phyloP scores from a whole-genome alignment of 2,888 invertebrate species.

The Pyrochroa serraticornis region DNA sequence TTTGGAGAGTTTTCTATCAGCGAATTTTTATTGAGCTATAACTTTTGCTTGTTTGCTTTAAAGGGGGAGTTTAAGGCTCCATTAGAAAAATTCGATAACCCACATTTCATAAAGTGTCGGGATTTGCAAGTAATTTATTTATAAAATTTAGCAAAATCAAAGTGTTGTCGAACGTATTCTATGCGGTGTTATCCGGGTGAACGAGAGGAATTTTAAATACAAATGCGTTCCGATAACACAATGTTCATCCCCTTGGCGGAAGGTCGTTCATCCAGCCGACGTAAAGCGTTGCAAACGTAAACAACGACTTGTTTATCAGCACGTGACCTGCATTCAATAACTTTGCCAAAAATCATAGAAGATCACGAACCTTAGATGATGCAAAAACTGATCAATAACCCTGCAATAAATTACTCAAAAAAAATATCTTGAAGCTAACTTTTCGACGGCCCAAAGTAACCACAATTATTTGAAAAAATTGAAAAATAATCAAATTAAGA shows the following conservation, averaged over 20 bases:
- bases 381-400: not conserved
- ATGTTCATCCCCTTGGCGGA: slow-evolving; percentile 21
- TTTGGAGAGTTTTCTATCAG: too few species aligned
- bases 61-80: too few species aligned
- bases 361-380: not conserved
- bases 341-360: not conserved
- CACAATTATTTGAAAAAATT: too few species aligned
- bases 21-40: too few species aligned
- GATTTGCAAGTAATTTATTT: too few species aligned
- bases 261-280: slow-evolving; percentile 21
- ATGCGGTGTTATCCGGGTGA: slow-evolving; percentile 23
- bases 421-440: too few species aligned
- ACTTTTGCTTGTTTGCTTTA: too few species aligned
- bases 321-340: slow-evolving; percentile 26
- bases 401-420: not conserved
- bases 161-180: slow-evolving; percentile 18
- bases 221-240: slow-evolving; percentile 21
- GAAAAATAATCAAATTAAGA: too few species aligned
- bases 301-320: slow-evolving; percentile 31
- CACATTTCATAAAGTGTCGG: too few species aligned
- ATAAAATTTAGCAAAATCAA: slow-evolving; percentile 22
- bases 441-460: too few species aligned
- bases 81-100: too few species aligned
- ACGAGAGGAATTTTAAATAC: slow-evolving; percentile 29
- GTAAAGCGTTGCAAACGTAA: slow-evolving; percentile 14